Evolutionary conservation across 2,888 invertebrate species (phyloP), one percentile per base, ranked within the genome.

Genomic region (Lepidonotus clava): DNA sequence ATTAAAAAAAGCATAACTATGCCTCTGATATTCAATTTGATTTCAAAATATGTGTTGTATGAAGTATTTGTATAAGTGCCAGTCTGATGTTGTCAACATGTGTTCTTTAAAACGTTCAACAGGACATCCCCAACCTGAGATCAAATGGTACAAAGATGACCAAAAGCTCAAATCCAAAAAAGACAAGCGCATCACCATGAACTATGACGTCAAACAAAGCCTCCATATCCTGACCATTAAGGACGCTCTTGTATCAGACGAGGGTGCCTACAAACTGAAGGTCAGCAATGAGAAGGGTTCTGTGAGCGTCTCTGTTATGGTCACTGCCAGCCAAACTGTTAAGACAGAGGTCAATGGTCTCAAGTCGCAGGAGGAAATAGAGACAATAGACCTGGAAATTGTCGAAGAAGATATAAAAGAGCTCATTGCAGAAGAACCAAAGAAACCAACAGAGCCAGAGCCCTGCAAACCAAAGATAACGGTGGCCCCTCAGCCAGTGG

Each of bases 131-230:
- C 51, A 80, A n/a, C 88, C 88, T 24, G 85, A 86, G 32, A 83
- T 89, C 4, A 87, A 76, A 18, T 89, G 89, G 89, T 89, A 83
- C 76, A 87, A 80, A 56, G 88, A 87, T 71, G 88, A 86, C 14
- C 83, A 61, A 18, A 53, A 66, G 14, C 61, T 91, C 32, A 85
- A 87, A 77, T 83, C 90, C 1, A 89, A 88, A 8, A 67, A 86
- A 21, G 86, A 87, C 67, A 46, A 51, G 14, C 38, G 86, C 8
- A 66, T 84, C 4, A 84, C 21, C 8, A 61, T 84, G 38, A 32
- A 36, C 66, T 36, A 41, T n/a, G 84, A 84, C 61, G 41, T n/a
- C 2, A 28, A 36, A 24, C 36, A 66, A 24, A 40, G 24, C 51
- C 18, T 51, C 1, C 41, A 80, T 46, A 28, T 36, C 1, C 71